phyloP scores from a whole-genome alignment of 1,140 invertebrate genomes.

The Tetramorium alpestre region DNA sequence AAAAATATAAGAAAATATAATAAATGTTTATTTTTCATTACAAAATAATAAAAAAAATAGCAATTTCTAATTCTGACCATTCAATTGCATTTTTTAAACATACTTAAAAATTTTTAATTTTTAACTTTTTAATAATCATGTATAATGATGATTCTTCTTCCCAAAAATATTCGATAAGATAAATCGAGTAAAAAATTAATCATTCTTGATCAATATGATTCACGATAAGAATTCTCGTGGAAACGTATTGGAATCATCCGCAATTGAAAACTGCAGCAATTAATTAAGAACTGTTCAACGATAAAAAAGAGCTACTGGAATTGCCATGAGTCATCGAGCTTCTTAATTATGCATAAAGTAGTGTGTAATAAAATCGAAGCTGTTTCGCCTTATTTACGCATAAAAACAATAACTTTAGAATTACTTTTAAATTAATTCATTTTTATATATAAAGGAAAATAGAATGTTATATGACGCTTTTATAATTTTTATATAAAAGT shows the following conservation, averaged over 20 bases:
- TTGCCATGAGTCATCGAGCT: conserved; percentile 44
- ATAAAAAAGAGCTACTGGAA: conserved; percentile 49
- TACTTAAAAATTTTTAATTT: background rate
- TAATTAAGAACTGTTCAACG: conserved; percentile 59
- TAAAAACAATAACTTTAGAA: background rate
- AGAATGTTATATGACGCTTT: background rate
- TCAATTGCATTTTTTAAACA: background rate
- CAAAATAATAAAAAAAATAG: background rate
- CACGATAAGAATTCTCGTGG: conserved; percentile 21
- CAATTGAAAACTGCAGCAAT: conserved; percentile 22
- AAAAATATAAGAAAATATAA: background rate
- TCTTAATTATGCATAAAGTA: conserved; percentile 52
- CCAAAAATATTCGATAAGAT: conserved; percentile 41
- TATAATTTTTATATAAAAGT: too few relatives aligned
- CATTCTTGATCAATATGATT: conserved; percentile 11
- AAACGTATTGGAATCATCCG: conserved; percentile 1
- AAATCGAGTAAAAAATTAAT: conserved; percentile 46
- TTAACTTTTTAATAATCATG: too few relatives aligned
- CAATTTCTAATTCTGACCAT: background rate
- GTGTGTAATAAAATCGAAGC: conserved; percentile 49
- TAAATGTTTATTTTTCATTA: background rate
- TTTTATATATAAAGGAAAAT: background rate
- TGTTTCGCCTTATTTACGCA: background rate
- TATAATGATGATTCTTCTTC: conserved; percentile 23
- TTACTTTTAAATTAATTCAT: conserved; percentile 29